Percentiles rank a stretch among this genome's conserved stretches.
phyloP scores from a whole-genome alignment of 2,888 invertebrate species.

The Agrotis puta region DNA sequence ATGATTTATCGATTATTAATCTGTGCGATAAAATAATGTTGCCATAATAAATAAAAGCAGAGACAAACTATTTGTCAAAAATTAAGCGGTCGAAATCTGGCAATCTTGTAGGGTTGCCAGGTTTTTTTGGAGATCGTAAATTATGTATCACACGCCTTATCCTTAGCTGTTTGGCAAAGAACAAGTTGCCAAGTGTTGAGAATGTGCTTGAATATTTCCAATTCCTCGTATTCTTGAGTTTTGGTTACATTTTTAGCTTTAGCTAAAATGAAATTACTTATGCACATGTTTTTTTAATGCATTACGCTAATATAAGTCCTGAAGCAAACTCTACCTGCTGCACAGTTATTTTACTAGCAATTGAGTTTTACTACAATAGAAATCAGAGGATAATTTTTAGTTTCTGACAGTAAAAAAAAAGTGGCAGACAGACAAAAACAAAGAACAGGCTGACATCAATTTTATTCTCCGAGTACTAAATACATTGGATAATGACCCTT shows the following conservation, averaged over 20 bases:
- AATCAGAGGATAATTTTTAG: background rate
- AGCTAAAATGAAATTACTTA: background rate
- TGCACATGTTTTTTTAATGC: too few species aligned
- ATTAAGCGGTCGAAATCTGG: constrained; percentile 69
- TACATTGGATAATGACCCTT: background rate
- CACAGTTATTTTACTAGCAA: too few species aligned
- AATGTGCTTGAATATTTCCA: constrained; percentile 56
- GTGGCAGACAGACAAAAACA: too few species aligned
- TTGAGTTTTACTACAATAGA: background rate
- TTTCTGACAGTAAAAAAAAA: background rate
- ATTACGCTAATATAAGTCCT: too few species aligned
- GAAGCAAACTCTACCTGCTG: background rate
- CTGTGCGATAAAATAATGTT: constrained; percentile 61
- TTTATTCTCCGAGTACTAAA: background rate
- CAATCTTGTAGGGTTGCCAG: constrained; percentile 62
- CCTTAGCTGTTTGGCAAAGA: constrained; percentile 60
- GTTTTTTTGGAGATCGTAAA: constrained; percentile 57
- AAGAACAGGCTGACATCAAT: background rate
- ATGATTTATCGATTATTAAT: constrained; percentile 71
- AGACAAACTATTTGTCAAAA: constrained; percentile 70
- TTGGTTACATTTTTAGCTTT: constrained; percentile 35
- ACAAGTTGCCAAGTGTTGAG: constrained; percentile 58
- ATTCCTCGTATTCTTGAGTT: constrained; percentile 22
- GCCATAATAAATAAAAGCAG: constrained; percentile 62
- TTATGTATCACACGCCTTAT: constrained; percentile 58